Evolutionary conservation across 2,888 invertebrate species (phyloP), one percentile per base, ranked within the genome.

Genomic region (Caenorhabditis sp.): DNA sequence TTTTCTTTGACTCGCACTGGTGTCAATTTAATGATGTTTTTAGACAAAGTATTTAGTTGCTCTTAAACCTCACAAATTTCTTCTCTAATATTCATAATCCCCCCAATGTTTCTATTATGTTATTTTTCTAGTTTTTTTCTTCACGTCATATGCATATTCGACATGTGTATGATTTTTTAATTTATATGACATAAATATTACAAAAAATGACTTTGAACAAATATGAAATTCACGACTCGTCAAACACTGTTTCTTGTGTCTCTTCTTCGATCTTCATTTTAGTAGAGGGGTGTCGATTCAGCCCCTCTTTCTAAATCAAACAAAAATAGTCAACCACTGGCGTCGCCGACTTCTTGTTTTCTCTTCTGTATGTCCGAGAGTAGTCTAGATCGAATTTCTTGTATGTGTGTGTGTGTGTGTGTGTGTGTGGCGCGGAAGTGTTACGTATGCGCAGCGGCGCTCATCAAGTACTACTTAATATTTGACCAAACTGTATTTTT

Each of bases 191-290:
- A 43, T 43, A 43, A 43, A 43, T 43, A 43, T 43, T 43, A 14
- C 14, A 43, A 43, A 43, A 43, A 43, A 43, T 43, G 43, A 43
- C 43, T 43, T 43, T 43, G 43, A 43, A 43, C 65, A 64, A 43
- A 71, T 67, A 71, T 71, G 71, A 67, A 71, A 67, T 67, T 71
- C 71, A 67, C 71, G 71, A 71, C 67, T 71, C 67, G 67, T 71
- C 71, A 71, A 71, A 71, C 67, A 68, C 68, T 71, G 62, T 62
- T 67, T 71, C 62, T 59, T 63, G 62, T 66, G 62, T 23, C 50
- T n/a, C 50, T n/a, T 50, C 17, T 14, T 50, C 20, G 4, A n/a
- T 50, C 50, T 50, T 20, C n/a, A 7, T 14, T 38, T 38, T 7
- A 10, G 38, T 14, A 38, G 59, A 49, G 21, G 25, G 63, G 68